Conservation (phyloP, 1,140 invertebrate genomes). For the Drosophila ercepeae region DNA sequence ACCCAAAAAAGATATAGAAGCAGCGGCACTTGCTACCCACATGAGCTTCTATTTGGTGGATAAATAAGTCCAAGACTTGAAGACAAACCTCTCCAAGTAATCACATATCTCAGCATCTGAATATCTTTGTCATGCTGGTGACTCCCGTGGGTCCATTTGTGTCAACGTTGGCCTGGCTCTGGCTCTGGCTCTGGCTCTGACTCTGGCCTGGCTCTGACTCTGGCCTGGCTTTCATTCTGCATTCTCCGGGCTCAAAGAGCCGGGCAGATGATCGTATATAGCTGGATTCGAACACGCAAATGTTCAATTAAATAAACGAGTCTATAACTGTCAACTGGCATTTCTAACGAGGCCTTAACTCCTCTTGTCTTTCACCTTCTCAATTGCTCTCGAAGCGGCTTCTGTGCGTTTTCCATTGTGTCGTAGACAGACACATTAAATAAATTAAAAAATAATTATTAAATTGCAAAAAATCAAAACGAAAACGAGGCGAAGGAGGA, state of each 20-base stretch:
- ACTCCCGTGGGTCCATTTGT: constrained; percentile 39
- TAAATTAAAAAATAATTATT: constrained; percentile 67
- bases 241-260: constrained; percentile 10
- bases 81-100: too few relatives aligned
- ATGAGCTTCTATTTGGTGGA: not conserved
- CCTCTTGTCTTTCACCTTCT: not conserved
- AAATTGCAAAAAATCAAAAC: constrained; percentile 41
- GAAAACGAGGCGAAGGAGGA: constrained; percentile 16
- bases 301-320: constrained; percentile 68
- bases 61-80: constrained; percentile 3
- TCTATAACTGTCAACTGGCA: constrained; percentile 56
- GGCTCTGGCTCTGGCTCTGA: constrained; percentile 56
- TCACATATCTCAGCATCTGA: constrained; percentile 1
- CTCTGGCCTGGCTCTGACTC: constrained; percentile 61
- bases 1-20: not conserved
- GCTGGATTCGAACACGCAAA: constrained; percentile 53
- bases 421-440: constrained; percentile 40
- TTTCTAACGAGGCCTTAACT: constrained; percentile 26
- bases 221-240: constrained; percentile 57
- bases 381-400: constrained; percentile 14
- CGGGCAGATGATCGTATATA: constrained; percentile 10
- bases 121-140: not conserved
- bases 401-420: constrained; percentile 17
- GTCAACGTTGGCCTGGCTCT: constrained; percentile 52
- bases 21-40: constrained; percentile 25